Percentiles rank a stretch among this genome's conserved stretches.
phyloP scores from a whole-genome alignment of 1,140 invertebrate species.

The Drosophila trapezifrons region DNA sequence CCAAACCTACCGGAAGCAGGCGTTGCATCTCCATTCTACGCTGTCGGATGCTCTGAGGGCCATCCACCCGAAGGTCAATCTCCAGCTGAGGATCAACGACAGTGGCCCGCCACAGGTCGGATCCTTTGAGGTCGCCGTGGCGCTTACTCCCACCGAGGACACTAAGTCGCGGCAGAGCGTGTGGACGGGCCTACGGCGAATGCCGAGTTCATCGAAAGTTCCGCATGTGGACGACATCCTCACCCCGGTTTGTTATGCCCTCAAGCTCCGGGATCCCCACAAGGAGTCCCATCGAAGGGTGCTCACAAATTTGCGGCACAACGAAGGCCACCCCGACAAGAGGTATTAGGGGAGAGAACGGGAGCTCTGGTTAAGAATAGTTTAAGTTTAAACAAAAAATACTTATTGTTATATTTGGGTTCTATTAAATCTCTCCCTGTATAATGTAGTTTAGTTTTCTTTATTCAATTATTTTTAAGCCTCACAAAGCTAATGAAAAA shows the following conservation, averaged over 20 bases:
- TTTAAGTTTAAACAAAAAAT: not conserved
- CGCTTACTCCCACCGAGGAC: constrained; percentile 32
- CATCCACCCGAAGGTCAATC: constrained; percentile 41
- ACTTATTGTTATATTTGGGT: not conserved
- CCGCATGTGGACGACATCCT: constrained; percentile 66
- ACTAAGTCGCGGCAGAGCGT: constrained; percentile 24
- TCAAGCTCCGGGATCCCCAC: constrained; percentile 37
- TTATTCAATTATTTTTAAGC: no score
- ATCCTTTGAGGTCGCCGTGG: constrained; percentile 66
- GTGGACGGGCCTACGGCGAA: constrained; percentile 66
- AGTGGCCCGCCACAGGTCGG: constrained; percentile 42
- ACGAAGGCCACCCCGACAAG: not conserved
- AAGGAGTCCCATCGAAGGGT: constrained; percentile 19
- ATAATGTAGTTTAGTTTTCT: no score
- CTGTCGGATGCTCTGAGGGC: constrained; percentile 45
- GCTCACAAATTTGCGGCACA: constrained; percentile 23
- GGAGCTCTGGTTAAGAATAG: not conserved
- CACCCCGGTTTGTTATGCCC: constrained; percentile 34
- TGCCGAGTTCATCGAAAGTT: constrained; percentile 64
- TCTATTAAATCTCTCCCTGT: no score
- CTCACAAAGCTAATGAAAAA: not conserved
- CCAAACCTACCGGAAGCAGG: constrained; percentile 34
- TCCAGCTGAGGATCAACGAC: constrained; percentile 66
- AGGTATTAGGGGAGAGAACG: not conserved
- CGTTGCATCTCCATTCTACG: constrained; percentile 46